Percentiles rank a stretch among this genome's conserved stretches.
These are phyloP conservation scores for Telmatochromis sp. DNA, from an alignment of 2,113 vertebrate species.

Conservation along the genomic window DNA sequence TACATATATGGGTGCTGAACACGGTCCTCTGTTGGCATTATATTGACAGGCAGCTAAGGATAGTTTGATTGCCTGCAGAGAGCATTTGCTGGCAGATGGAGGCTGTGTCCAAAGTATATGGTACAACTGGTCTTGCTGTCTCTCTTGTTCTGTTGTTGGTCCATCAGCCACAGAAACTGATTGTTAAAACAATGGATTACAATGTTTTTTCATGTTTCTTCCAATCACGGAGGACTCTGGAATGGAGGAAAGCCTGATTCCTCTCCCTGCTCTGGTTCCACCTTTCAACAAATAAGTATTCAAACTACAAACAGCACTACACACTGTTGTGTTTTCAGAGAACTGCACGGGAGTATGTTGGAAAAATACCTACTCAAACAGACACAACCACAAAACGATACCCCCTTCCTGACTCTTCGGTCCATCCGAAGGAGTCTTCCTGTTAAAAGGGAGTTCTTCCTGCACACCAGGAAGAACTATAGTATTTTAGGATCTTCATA, in stretches of 20 bases:
- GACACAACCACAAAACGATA: not conserved
- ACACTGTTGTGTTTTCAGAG: not conserved
- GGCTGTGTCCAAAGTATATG: not conserved
- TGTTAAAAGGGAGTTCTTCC: not conserved
- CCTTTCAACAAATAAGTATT: not conserved
- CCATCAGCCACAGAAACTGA: not conserved
- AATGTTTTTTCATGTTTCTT: fast-evolving
- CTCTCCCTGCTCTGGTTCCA: fast-evolving
- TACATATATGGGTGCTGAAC: not conserved
- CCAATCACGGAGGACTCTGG: not conserved
- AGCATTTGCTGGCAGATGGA: fast-evolving
- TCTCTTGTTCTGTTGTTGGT: not conserved
- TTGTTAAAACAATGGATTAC: not conserved
- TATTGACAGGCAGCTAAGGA: not conserved
- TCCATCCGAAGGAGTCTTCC: fast-evolving
- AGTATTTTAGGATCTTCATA: not conserved
- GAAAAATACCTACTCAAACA: fast-evolving
- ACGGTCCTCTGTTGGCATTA: not conserved
- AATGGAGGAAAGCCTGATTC: not conserved
- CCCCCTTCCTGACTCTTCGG: fast-evolving
- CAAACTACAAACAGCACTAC: not conserved
- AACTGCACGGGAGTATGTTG: fast-evolving
- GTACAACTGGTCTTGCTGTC: not conserved
- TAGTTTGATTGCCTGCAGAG: not conserved
- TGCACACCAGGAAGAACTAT: fast-evolving